Evolutionary conservation across 2,888 invertebrate species (phyloP).

Genomic region (Eledona agricola): DNA sequence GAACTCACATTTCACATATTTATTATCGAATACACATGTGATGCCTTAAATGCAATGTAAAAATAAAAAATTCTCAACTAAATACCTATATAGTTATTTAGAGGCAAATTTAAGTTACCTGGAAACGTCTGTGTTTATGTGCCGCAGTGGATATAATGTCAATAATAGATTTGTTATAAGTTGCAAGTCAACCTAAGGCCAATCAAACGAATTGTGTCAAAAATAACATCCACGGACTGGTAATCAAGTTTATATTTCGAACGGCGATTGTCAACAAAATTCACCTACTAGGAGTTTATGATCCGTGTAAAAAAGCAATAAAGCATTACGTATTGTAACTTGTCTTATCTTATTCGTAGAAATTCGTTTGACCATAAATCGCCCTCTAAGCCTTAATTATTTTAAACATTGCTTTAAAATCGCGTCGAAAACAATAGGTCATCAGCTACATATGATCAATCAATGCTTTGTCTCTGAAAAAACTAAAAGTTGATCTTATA

Average conservation of each 20-base stretch:
- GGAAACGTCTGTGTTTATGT: no score
- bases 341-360: constrained; percentile 14
- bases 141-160: constrained; percentile 7
- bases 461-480: constrained; percentile 56
- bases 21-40: no score
- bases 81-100: no score
- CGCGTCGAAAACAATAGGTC: constrained; percentile 50
- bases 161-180: constrained; percentile 22
- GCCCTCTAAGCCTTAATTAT: constrained; percentile 32
- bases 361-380: constrained; percentile 30
- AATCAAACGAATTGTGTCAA: constrained; percentile 10
- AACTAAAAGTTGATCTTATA: constrained; percentile 54
- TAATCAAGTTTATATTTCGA: constrained; percentile 17
- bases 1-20: no score
- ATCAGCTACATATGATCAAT: constrained; percentile 53
- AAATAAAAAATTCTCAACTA: no score
- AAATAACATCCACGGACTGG: constrained; percentile 17
- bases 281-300: constrained; percentile 26
- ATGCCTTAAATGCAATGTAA: no score
- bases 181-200: constrained; percentile 7
- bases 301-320: constrained; percentile 29
- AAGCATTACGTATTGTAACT: constrained; percentile 8
- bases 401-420: constrained; percentile 33
- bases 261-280: constrained; percentile 31
- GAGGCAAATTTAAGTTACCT: no score